phyloP scores from a whole-genome alignment of 2,113 vertebrate genomes.

The Clarias gariepinus region DNA sequence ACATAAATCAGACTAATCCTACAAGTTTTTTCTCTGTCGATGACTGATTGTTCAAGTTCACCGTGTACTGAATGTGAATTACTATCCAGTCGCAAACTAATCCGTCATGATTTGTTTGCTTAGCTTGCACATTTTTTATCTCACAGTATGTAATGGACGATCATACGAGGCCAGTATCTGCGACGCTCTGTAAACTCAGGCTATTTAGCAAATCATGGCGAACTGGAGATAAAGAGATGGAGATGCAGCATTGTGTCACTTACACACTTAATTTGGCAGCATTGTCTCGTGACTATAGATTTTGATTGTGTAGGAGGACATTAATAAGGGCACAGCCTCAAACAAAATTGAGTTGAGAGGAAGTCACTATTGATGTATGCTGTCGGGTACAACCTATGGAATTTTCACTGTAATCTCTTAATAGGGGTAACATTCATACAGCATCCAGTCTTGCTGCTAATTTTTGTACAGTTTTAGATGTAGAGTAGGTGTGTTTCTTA shows the following conservation, averaged over 20 bases:
- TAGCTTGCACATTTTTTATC: not conserved
- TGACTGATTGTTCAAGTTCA: not conserved
- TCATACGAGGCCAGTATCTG: not conserved
- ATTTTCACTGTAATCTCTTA: not conserved
- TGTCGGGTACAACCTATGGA: not conserved
- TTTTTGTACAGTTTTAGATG: not conserved
- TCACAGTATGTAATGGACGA: not conserved
- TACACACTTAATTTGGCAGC: not conserved
- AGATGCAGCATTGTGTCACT: not conserved
- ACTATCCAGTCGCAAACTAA: not conserved
- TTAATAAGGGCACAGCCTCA: not conserved
- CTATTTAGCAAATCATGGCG: not conserved
- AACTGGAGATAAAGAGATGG: not conserved
- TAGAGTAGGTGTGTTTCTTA: not conserved
- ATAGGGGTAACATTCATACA: not conserved
- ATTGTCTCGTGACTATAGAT: not conserved
- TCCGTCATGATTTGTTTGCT: not conserved
- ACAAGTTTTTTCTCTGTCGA: not conserved
- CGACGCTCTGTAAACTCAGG: not conserved
- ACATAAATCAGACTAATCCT: not conserved
- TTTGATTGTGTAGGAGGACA: not conserved
- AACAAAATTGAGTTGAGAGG: not conserved
- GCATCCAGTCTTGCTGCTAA: not conserved
- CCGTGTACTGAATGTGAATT: not conserved
- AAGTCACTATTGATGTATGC: not conserved